These are phyloP conservation scores for Mylabris phalerata DNA, from an alignment of 1,140 invertebrate genomes.

Conservation along the genomic window DNA sequence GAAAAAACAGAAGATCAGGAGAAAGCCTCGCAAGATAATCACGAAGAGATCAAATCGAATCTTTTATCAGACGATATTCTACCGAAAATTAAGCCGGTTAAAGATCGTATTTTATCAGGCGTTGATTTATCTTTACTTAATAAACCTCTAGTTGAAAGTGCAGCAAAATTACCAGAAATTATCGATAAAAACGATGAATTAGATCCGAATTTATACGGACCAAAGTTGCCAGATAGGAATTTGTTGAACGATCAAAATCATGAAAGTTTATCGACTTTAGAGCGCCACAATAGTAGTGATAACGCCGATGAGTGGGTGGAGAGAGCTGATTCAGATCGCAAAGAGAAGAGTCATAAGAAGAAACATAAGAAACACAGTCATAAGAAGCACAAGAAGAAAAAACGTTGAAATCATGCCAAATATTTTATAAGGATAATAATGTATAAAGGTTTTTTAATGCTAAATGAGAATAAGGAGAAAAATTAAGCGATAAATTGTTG, in stretches of 20 bases:
- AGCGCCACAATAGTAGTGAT: neutral
- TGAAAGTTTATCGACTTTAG: neutral
- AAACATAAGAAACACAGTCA: slow-evolving; percentile 27
- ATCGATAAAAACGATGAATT: neutral
- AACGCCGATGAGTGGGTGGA: slow-evolving; percentile 36
- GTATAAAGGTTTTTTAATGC: no score
- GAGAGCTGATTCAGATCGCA: slow-evolving; percentile 22
- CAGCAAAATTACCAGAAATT: slow-evolving; percentile 2
- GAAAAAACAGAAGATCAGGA: slow-evolving; percentile 21
- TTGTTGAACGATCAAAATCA: neutral
- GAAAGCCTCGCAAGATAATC: slow-evolving; percentile 13
- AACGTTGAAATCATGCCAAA: neutral
- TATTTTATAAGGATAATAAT: no score
- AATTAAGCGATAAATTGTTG: slow-evolving; percentile 20
- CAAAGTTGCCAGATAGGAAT: slow-evolving; percentile 29
- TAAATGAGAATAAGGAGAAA: no score
- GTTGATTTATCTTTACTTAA: slow-evolving; percentile 27
- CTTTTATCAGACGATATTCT: slow-evolving; percentile 33
- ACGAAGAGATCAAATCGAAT: slow-evolving; percentile 26
- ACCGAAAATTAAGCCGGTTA: slow-evolving; percentile 38
- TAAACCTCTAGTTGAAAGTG: slow-evolving; percentile 7
- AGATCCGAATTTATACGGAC: slow-evolving; percentile 27
- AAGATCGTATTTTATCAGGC: slow-evolving; percentile 38
- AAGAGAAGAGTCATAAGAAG: slow-evolving; percentile 26
- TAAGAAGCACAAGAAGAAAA: slow-evolving; percentile 3